Evolutionary conservation across 2,113 vertebrate species (phyloP).

Genomic region (Zootoca vivipara): DNA sequence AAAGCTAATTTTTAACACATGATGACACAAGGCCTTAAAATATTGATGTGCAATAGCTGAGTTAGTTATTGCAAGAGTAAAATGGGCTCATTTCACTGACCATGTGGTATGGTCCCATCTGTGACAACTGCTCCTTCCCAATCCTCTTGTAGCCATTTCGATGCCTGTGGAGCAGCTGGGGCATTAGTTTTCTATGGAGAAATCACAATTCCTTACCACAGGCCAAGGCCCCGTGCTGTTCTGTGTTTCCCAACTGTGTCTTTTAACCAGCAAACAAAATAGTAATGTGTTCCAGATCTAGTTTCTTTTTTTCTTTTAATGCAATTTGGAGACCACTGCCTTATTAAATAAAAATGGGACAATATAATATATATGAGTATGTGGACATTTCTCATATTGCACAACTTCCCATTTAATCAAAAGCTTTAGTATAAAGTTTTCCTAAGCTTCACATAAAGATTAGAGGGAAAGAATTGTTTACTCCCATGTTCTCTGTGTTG

Average conservation of each 20-base stretch:
- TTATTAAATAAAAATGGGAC: slow-evolving; percentile 71
- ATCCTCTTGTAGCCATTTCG: slow-evolving; percentile 66
- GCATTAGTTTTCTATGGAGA: slow-evolving; percentile 69
- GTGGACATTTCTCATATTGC: slow-evolving; percentile 43
- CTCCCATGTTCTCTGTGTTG: slow-evolving; percentile 17
- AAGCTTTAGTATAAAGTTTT: slow-evolving; percentile 41
- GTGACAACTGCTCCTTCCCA: slow-evolving; percentile 59
- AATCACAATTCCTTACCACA: slow-evolving; percentile 64
- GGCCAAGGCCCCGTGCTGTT: slow-evolving; percentile 69
- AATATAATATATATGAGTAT: slow-evolving; percentile 42
- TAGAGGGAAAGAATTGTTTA: background rate
- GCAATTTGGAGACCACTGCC: slow-evolving; percentile 56
- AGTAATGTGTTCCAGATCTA: slow-evolving; percentile 68
- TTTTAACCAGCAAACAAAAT: slow-evolving; percentile 70
- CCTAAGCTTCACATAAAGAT: too few relatives aligned
- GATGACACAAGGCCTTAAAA: slow-evolving; percentile 63
- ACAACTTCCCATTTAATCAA: slow-evolving; percentile 44
- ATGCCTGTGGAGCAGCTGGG: slow-evolving; percentile 73
- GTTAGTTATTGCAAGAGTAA: slow-evolving; percentile 63
- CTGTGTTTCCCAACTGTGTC: slow-evolving; percentile 69
- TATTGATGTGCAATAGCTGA: slow-evolving; percentile 71
- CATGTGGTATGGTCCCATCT: slow-evolving; percentile 74
- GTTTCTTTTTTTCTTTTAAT: slow-evolving; percentile 54
- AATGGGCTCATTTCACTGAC: slow-evolving; percentile 71
- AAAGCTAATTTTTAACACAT: slow-evolving; percentile 69